These are phyloP conservation scores for Diarsia mendica DNA, from an alignment of 2,888 invertebrate genomes.

Conservation along the genomic window DNA sequence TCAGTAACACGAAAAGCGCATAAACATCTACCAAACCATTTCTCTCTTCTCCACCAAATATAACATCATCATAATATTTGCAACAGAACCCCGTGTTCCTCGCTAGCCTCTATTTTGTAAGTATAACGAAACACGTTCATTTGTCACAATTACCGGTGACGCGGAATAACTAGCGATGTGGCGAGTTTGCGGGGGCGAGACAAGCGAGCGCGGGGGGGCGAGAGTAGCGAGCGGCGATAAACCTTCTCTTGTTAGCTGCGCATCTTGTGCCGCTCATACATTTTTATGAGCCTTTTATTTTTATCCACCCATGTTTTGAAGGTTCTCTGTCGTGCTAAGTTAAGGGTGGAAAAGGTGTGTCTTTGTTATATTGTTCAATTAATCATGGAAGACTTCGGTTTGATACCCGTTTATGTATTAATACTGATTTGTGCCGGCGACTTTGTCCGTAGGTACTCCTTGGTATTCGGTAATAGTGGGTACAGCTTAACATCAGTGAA, in stretches of 20 bases:
- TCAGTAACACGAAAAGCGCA: background rate
- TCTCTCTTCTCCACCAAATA: constrained; percentile 20
- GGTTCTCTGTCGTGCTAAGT: constrained; percentile 47
- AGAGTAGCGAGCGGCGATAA: constrained; percentile 59
- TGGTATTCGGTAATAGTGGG: too few species aligned
- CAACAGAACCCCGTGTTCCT: constrained; percentile 15
- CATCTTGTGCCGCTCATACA: constrained; percentile 85
- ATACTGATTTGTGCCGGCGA: background rate
- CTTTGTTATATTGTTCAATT: constrained; percentile 46
- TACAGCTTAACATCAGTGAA: too few species aligned
- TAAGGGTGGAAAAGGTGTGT: constrained; percentile 28
- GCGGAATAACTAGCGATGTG: constrained; percentile 85
- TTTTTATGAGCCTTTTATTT: constrained; percentile 87
- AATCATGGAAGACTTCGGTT: constrained; percentile 24
- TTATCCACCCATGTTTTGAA: constrained; percentile 86
- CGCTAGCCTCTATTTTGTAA: constrained; percentile 64
- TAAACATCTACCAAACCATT: constrained; percentile 9
- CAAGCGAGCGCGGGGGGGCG: constrained; percentile 55
- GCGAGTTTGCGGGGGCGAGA: constrained; percentile 55
- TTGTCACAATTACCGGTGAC: constrained; percentile 88
- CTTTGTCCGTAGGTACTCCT: background rate
- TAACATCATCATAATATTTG: constrained; percentile 20
- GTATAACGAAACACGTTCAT: constrained; percentile 82
- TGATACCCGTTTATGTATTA: background rate
- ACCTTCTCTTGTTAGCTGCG: constrained; percentile 83